Percentiles rank a stretch among this genome's conserved stretches.
Evolutionary conservation across 2,888 invertebrate species (phyloP).

Genomic region (Agrochola macilenta): DNA sequence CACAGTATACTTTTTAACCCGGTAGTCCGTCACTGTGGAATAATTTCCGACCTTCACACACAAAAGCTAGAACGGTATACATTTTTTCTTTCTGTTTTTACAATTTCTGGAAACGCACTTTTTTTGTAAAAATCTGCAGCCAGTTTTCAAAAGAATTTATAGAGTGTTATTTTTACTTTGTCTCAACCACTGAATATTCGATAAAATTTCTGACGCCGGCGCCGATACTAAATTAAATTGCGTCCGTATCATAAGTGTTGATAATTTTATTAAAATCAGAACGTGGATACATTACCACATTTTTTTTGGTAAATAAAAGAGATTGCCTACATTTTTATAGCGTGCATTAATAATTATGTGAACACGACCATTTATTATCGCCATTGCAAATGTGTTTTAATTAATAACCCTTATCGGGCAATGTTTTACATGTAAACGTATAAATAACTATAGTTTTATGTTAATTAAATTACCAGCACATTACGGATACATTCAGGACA

Average conservation of each 20-base stretch:
- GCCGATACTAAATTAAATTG: constrained; percentile 21
- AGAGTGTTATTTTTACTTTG: neutral
- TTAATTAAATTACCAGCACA: constrained; percentile 39
- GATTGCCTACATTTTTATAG: neutral
- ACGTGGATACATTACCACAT: neutral
- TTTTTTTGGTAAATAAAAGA: neutral
- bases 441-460: constrained; percentile 39
- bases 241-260: neutral
- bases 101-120: neutral
- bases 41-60: neutral
- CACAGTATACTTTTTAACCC: neutral
- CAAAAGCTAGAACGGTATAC: neutral
- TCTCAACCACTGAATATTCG: constrained; percentile 9
- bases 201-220: neutral
- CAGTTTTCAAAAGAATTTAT: neutral
- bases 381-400: neutral
- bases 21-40: too few species aligned
- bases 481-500: constrained; percentile 18
- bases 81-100: neutral
- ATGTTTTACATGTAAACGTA: constrained; percentile 37
- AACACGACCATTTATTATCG: constrained; percentile 32
- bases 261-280: constrained; percentile 3
- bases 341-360: neutral
- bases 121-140: neutral
- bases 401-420: constrained; percentile 47